Base-by-base conservation (phyloP, 2,797 vertebrate genomes). In the Anabacerthia variegaticeps region DNA sequence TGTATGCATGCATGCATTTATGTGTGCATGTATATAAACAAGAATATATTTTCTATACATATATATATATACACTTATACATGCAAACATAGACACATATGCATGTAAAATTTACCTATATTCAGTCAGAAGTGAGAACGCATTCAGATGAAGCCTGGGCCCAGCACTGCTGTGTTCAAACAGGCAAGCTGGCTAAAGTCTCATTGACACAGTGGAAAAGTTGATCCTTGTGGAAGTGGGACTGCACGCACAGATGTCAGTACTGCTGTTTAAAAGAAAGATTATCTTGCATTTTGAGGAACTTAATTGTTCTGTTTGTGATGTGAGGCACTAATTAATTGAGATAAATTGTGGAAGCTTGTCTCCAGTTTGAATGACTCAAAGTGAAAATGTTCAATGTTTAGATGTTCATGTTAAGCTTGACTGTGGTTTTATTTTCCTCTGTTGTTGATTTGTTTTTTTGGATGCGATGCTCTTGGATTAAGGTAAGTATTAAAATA, bases 381-480 rank as follows among this genome's bases (percentile, higher is more conserved):
- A 16, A n/a, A 71, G 12, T 0, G 0, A 46, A 67, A 76, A 36
- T 44, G 7, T 73, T 92, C 0, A 0, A 19, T 49, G 15, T 73
- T 74, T n/a, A 58, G 14, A 43, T 89, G 32, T 34, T 74, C 22
- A 10, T 27, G 8, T 65, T 56, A 76, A 63, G 20, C 67, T 86
- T 92, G 61, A 91, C 36, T 61, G 27, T 81, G 88, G 34, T 30
- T 77, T 68, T 62, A 18, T 77, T 84, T 78, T 82, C 17, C 56
- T 81, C 44, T 93, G 12, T 56, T 68, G 22, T 41, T 84, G 56
- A 37, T 86, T 88, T 75, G 15, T 76, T 90, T 51, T 51, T 30
- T 87, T 54, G 44, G 44, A 46, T 86, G 27, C 56, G 89, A 82
- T 3, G 2, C 67, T 44, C 1, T 43, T 68, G 74, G 54, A 77